Evolutionary conservation across 2,113 vertebrate genomes (phyloP).

Genomic region (Sinosuthora webbiana): DNA sequence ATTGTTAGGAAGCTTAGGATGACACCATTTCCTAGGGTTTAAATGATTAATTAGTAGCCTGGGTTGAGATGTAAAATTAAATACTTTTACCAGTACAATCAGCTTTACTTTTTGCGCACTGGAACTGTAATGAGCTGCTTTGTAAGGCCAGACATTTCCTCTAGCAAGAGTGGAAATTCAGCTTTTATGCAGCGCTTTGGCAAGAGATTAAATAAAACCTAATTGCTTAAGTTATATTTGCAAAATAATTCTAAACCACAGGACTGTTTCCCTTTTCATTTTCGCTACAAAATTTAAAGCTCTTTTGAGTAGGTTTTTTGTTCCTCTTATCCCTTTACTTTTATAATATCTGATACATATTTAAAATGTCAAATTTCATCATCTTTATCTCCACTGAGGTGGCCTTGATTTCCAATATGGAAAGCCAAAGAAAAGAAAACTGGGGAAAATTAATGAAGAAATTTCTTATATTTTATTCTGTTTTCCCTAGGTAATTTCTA

Average conservation of each 20-base stretch:
- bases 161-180: background rate
- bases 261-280: background rate
- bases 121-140: background rate
- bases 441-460: background rate
- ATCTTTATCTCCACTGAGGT: background rate
- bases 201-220: background rate
- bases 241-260: background rate
- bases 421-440: background rate
- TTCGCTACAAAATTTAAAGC: background rate
- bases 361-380: background rate
- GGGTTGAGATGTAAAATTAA: background rate
- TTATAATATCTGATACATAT: background rate
- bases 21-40: background rate
- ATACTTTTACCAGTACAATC: background rate
- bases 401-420: background rate
- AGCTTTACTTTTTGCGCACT: background rate
- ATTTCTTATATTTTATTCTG: background rate
- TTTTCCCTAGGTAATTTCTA: background rate
- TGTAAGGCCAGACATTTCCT: background rate
- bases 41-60: conserved; percentile 34
- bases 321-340: background rate
- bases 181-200: background rate
- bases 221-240: background rate
- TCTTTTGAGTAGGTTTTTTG: background rate
- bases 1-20: background rate